These are phyloP conservation scores for Tipula confusa DNA, from an alignment of 2,888 invertebrate genomes.

Conservation along the genomic window DNA sequence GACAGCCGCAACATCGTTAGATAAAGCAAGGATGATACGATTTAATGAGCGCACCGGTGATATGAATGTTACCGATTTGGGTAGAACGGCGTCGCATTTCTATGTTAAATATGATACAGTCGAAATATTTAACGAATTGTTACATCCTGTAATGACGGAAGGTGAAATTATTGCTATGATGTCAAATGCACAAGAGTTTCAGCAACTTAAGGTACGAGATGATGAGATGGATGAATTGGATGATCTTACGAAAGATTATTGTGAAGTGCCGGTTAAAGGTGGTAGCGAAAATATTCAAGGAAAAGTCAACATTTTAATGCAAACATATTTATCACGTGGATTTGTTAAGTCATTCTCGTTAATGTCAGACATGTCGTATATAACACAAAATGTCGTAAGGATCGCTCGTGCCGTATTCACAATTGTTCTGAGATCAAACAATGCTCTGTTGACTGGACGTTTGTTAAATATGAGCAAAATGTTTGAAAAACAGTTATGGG, in stretches of 20 bases:
- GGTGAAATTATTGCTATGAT: conserved; percentile 85
- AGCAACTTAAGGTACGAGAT: conserved; percentile 91
- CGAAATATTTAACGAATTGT: conserved; percentile 81
- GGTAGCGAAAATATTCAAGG: conserved; percentile 87
- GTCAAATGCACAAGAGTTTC: conserved; percentile 89
- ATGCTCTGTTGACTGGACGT: conserved; percentile 81
- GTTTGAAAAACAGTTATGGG: conserved; percentile 90
- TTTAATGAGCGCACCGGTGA: conserved; percentile 82
- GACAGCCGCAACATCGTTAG: conserved; percentile 75
- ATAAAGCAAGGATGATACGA: conserved; percentile 91
- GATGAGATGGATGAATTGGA: conserved; percentile 93
- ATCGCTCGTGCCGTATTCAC: conserved; percentile 92
- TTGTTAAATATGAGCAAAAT: conserved; percentile 86
- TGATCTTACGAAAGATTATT: conserved; percentile 64
- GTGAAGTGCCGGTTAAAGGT: conserved; percentile 73
- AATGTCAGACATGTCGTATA: conserved; percentile 47
- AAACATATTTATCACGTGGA: conserved; percentile 80
- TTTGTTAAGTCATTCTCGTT: conserved; percentile 58
- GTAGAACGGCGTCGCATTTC: conserved; percentile 94
- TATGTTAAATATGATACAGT: conserved; percentile 97
- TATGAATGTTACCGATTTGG: conserved; percentile 75
- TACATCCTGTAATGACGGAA: conserved; percentile 77
- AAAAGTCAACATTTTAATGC: conserved; percentile 92
- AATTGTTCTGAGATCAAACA: conserved; percentile 82
- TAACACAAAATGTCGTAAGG: conserved; percentile 77